Evolutionary conservation across 2,113 vertebrate species (phyloP).

Genomic region (Nycticorax nycticorax): DNA sequence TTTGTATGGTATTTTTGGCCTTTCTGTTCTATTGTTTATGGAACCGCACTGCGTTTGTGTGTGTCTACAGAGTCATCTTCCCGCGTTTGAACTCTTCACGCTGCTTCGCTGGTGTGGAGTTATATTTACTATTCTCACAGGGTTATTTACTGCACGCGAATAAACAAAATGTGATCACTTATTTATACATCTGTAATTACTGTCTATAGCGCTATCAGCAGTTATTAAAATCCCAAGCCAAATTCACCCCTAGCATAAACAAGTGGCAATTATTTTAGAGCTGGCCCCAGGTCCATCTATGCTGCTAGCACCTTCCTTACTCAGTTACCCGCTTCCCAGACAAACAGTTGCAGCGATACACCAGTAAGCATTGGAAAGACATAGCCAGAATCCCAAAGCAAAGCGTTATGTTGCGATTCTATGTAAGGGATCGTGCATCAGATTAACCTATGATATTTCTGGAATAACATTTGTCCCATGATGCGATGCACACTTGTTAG

Average conservation of each 20-base stretch:
- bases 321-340: not conserved
- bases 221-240: not conserved
- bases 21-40: not conserved
- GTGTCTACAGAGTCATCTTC: slow-evolving; percentile 19
- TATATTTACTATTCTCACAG: slow-evolving; percentile 42
- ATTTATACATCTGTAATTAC: slow-evolving; percentile 31
- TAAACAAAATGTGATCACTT: slow-evolving; percentile 56
- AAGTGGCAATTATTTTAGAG: not conserved
- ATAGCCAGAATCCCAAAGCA: not conserved
- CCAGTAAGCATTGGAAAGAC: not conserved
- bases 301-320: not conserved
- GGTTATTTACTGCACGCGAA: slow-evolving; percentile 51
- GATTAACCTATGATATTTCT: slow-evolving; percentile 41
- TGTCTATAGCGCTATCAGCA: not conserved
- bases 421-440: not conserved
- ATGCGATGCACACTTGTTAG: not conserved
- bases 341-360: not conserved
- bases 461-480: slow-evolving; percentile 18
- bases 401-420: not conserved
- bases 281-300: not conserved
- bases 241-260: not conserved
- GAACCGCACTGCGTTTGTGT: not conserved
- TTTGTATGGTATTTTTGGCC: not conserved
- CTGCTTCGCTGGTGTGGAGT: slow-evolving; percentile 6
- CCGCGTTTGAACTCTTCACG: not conserved